Base-by-base conservation (phyloP, 2,888 invertebrate species). In the Tiliacea aurago region DNA sequence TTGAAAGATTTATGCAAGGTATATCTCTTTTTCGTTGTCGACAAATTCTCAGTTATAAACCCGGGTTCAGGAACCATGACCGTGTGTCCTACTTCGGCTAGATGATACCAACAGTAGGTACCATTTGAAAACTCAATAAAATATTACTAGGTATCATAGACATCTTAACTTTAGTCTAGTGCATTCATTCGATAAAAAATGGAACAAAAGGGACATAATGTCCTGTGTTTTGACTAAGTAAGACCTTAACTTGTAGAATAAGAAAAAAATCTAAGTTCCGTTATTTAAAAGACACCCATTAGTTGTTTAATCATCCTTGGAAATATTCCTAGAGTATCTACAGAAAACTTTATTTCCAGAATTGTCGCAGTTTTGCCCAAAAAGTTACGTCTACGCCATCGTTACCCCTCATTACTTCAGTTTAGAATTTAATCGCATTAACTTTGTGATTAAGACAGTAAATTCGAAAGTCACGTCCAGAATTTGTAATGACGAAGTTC, bases 401-500 rank as follows among this genome's bases (percentile, higher is more conserved):
- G 59, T 70, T 69, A 61, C 23, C 58, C 61, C 61, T 84, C 72
- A 84, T 76, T 76, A 81, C 73, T 58, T 73, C 61, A 78, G 66
- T 62, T 84, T 84, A 75, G 55, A 63, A 73, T 75, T 81, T 59
- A 76, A 81, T 76, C 23, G 81, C 76, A 55, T 77, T 64, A 63
- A 64, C 33, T 64, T 81, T 59, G 33, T 53, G 33, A 77, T 64
- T 81, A 81, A 53, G 81, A 33, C 11, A 64, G 47, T 76, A 59
- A 76, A 76, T 61, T 77, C 41, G 53, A 76, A 76, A 59, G 81
- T 65, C 65, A 65, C 53, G 76, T 55, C 18, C 33, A 65, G 66
- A 81, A 77, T 77, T 61, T 41, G 33, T 61, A 28, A 58, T 55
- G 33, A 81, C 53, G 45, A 47, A 37, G n/a, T 49, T 72, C 56